phyloP scores from a whole-genome alignment of 2,113 vertebrate genomes.

The Fukomys damarensis region DNA sequence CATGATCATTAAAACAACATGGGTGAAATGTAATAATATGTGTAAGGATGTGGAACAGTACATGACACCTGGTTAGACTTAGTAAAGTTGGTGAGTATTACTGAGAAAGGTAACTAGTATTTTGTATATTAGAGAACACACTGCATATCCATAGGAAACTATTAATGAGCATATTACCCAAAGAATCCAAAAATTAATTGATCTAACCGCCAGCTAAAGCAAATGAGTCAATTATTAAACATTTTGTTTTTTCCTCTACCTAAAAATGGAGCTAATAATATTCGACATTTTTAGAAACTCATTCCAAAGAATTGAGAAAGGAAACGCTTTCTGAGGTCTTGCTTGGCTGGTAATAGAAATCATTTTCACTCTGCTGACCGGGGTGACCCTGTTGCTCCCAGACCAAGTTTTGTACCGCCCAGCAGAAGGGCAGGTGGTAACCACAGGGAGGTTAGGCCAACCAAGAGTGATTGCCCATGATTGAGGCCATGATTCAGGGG shows the following conservation, averaged over 20 bases:
- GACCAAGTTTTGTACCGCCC: neutral
- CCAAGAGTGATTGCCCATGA: neutral
- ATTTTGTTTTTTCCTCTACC: neutral
- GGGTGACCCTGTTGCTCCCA: rapidly evolving
- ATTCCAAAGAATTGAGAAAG: neutral
- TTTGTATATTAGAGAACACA: neutral
- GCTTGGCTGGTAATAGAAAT: neutral
- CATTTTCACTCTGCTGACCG: neutral
- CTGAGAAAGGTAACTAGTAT: neutral
- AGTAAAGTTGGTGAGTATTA: neutral
- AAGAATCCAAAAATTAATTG: neutral
- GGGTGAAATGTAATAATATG: neutral
- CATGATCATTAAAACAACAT: neutral
- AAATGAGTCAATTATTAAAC: neutral
- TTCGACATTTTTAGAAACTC: neutral
- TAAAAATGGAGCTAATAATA: neutral
- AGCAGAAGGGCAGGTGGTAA: slow-evolving; percentile 1
- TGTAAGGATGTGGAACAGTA: neutral
- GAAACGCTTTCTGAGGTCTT: slow-evolving; percentile 22
- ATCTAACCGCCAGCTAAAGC: neutral
- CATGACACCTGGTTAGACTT: neutral
- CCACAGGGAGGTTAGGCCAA: neutral
- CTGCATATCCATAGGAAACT: neutral
- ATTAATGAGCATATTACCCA: neutral
- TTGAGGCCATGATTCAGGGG: slow-evolving; percentile 53